phyloP scores from a whole-genome alignment of 2,797 vertebrate species.

The Acestrorhynchus altus region DNA sequence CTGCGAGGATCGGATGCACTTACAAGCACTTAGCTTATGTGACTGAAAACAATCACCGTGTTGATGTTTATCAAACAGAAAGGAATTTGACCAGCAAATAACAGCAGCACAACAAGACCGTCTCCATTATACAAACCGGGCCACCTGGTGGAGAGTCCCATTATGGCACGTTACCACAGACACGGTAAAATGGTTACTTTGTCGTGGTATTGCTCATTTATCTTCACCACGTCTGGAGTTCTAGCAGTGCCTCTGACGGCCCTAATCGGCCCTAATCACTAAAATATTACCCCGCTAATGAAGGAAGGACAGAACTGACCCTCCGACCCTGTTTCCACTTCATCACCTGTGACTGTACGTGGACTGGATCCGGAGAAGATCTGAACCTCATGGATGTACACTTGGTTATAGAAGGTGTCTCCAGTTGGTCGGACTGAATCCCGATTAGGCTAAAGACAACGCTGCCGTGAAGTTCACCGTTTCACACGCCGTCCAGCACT shows the following conservation, averaged over 20 bases:
- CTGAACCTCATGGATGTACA: no score
- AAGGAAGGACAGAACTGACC: background rate
- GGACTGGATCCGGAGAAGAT: no score
- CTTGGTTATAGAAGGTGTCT: no score
- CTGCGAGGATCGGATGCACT: background rate
- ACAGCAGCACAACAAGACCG: constrained; percentile 5
- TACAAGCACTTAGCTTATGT: constrained; percentile 3
- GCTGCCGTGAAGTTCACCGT: no score
- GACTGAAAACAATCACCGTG: constrained; percentile 3
- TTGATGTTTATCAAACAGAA: background rate
- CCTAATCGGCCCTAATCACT: constrained; percentile 12
- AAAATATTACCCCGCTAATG: background rate
- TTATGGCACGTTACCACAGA: constrained; percentile 21
- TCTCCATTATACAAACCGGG: background rate
- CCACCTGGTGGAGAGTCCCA: background rate
- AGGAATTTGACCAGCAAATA: constrained; percentile 2
- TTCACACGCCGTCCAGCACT: no score
- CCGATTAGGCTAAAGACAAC: no score
- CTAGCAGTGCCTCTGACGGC: constrained; percentile 40
- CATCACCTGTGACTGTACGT: no score
- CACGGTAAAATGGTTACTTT: background rate
- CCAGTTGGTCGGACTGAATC: no score
- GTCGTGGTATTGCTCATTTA: background rate
- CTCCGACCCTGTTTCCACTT: no score
- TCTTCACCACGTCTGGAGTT: constrained; percentile 23